Percentiles rank a stretch among this genome's conserved stretches.
Conservation (phyloP, 1,140 invertebrate species). For the Orussus abietinus region DNA sequence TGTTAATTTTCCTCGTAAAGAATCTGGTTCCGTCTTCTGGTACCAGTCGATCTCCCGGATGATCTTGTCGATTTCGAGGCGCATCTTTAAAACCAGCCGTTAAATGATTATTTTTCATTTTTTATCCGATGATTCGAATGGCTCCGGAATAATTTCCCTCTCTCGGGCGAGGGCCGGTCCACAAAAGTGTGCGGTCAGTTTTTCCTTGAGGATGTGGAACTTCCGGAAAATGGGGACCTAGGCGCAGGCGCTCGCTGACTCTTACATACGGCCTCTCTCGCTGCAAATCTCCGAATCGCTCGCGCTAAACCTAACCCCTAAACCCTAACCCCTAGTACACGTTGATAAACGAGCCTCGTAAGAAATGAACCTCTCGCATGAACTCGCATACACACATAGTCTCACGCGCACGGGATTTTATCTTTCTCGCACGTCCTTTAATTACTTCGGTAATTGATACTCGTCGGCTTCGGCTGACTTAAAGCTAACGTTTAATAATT, state of each 20-base stretch:
- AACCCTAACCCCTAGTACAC: too few relatives aligned
- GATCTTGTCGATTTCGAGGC: slow-evolving; percentile 12
- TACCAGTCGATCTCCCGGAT: slow-evolving; percentile 8
- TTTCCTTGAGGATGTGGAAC: slow-evolving; percentile 47
- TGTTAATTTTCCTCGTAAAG: too few relatives aligned
- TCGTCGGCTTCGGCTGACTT: slow-evolving; percentile 24
- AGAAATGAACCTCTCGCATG: too few relatives aligned
- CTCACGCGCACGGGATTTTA: slow-evolving; percentile 23
- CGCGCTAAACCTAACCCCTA: neutral
- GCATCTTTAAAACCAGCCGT: too few relatives aligned
- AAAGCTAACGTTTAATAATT: slow-evolving; percentile 34
- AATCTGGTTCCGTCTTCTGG: slow-evolving; percentile 38
- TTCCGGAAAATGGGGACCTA: slow-evolving; percentile 46
- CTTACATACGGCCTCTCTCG: slow-evolving; percentile 9
- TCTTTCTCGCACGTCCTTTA: neutral
- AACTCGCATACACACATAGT: slow-evolving; percentile 31
- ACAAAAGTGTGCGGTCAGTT: slow-evolving; percentile 16
- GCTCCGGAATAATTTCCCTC: neutral
- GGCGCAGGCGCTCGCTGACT: slow-evolving; percentile 28
- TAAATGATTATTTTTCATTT: slow-evolving; percentile 5
- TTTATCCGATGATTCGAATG: neutral
- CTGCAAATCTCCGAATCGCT: neutral
- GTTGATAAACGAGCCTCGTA: too few relatives aligned
- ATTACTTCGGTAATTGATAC: slow-evolving; percentile 12
- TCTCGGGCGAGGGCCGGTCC: neutral